These are phyloP conservation scores for Athetis lepigone DNA, from an alignment of 2,888 invertebrate genomes.

Conservation along the genomic window DNA sequence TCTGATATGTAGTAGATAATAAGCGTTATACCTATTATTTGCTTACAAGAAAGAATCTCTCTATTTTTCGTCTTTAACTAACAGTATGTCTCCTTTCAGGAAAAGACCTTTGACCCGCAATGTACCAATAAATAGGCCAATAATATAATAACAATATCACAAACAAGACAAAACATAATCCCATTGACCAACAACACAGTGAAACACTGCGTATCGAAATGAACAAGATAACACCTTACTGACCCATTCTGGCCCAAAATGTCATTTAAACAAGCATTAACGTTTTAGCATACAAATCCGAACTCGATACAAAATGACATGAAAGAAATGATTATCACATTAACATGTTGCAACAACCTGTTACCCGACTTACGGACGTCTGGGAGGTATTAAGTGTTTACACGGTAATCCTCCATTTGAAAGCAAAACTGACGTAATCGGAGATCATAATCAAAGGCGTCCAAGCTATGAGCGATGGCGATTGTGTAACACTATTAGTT, in stretches of 20 bases:
- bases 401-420: conserved; percentile 69
- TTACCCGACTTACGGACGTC: conserved; percentile 59
- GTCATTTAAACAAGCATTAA: conserved; percentile 37
- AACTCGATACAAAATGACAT: conserved; percentile 44
- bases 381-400: conserved; percentile 68
- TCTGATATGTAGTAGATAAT: too few species aligned
- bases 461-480: conserved; percentile 37
- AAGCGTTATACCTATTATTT: too few species aligned
- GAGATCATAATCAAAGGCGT: conserved; percentile 53
- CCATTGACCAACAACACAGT: neutral
- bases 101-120: too few species aligned
- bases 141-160: too few species aligned
- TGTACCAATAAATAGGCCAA: too few species aligned
- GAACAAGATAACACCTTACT: conserved; percentile 14
- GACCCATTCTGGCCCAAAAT: conserved; percentile 37
- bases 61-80: too few species aligned
- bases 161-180: too few species aligned
- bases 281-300: conserved; percentile 39
- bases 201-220: neutral
- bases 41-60: too few species aligned
- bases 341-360: conserved; percentile 53
- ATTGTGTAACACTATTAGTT: neutral
- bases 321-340: conserved; percentile 55
- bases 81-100: too few species aligned
- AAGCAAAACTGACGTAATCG: conserved; percentile 69